A percentile compares a stretch with the other conserved stretches of the same genome.
phyloP scores from a whole-genome alignment of 2,113 vertebrate species.

The Elephantulus edwardii region DNA sequence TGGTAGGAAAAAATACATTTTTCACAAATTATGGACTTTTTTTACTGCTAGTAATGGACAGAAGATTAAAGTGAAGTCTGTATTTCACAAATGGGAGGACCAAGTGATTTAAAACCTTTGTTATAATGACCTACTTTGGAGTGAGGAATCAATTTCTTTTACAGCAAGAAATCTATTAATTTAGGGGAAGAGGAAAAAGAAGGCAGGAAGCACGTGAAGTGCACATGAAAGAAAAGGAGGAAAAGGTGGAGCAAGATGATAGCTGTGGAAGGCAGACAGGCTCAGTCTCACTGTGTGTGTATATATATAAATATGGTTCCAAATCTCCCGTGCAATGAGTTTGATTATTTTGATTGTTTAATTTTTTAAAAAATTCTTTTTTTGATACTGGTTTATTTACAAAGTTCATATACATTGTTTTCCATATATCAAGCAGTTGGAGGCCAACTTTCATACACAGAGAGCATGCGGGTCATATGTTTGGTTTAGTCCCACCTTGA shows the following conservation, averaged over 20 bases:
- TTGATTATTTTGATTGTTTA: no score
- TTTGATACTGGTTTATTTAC: no score
- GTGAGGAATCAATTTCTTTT: slow-evolving; percentile 86
- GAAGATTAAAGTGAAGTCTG: slow-evolving; percentile 86
- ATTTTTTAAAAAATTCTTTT: no score
- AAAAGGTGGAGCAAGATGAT: neutral
- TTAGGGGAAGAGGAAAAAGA: slow-evolving; percentile 63
- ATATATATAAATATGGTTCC: no score
- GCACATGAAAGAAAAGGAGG: slow-evolving; percentile 47
- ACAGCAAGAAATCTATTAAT: slow-evolving; percentile 82
- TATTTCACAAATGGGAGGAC: slow-evolving; percentile 85
- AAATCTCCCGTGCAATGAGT: no score
- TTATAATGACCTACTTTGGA: slow-evolving; percentile 84
- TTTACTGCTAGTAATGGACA: slow-evolving; percentile 84
- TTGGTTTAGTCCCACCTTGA: neutral
- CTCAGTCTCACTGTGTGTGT: no score
- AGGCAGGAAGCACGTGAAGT: slow-evolving; percentile 3
- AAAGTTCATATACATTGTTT: no score
- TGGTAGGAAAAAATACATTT: slow-evolving; percentile 79
- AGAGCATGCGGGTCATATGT: slow-evolving; percentile 13
- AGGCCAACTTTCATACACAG: neutral
- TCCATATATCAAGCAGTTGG: slow-evolving; percentile 54
- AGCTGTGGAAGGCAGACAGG: slow-evolving; percentile 26
- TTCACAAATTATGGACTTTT: slow-evolving; percentile 83
- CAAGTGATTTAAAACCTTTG: slow-evolving; percentile 85